Conservation (phyloP, 1,140 invertebrate species). For the Formica selysi region DNA sequence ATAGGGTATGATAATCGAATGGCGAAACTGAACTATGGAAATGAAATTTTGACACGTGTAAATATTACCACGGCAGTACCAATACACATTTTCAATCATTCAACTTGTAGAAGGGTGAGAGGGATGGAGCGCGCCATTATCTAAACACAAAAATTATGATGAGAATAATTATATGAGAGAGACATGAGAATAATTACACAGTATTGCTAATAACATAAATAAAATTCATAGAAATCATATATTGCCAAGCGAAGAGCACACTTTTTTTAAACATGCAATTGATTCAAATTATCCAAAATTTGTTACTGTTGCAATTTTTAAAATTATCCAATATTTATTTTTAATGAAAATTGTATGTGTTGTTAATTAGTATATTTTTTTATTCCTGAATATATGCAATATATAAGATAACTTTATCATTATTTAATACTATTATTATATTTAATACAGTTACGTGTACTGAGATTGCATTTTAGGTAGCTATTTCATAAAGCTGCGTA, state of each 20-base stretch:
- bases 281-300: neutral
- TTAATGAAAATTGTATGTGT: neutral
- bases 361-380: neutral
- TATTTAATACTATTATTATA: neutral
- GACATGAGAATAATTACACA: constrained; percentile 10
- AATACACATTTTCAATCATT: constrained; percentile 21
- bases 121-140: neutral
- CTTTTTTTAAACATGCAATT: constrained; percentile 11
- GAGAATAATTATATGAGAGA: neutral
- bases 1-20: constrained; percentile 39
- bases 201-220: neutral
- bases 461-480: neutral
- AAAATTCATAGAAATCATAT: neutral
- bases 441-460: neutral
- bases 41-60: constrained; percentile 49
- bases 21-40: constrained; percentile 21
- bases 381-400: neutral
- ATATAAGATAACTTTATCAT: no score
- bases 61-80: constrained; percentile 37
- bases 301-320: no score
- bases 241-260: no score
- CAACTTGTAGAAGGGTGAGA: neutral
- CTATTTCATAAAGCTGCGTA: neutral
- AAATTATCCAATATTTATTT: neutral
- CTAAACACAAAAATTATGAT: neutral